Base-by-base conservation (phyloP, 2,113 vertebrate species). In the Hydropotes inermis region DNA sequence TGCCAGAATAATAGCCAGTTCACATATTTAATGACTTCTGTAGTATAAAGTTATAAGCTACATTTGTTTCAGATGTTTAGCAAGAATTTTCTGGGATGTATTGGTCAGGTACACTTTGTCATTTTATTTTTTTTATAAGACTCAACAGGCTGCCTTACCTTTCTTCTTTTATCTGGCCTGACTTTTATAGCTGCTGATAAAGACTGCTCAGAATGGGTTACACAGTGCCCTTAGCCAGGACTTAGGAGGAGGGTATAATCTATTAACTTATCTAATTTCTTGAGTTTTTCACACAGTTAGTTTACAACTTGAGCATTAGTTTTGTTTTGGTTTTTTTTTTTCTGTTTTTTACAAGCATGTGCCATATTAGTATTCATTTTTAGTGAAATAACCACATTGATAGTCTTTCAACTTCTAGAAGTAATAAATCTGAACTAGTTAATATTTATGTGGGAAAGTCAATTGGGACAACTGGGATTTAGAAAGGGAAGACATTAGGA, bases 221-320 rank as follows among this genome's bases (percentile, higher is more conserved):
- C 30, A 43, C 3, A 30, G 28, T 96, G 83, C 57, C 14, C 21
- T 86, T 5, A 74, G 47, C 54, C 16, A 28, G 43, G 55, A 87
- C 28, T 92, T 60, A 50, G 3, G 64, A 91, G 60, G 43, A 85
- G 45, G 81, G 55, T 61, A 70, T 87, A 76, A 97, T 61, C 54
- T 90, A 23, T 89, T 95, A 70, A 95, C 33, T 91, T 47, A 82
- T 93, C 25, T 94, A 60, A 79, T 92, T 70, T 89, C 45, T 94
- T 96, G 58, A 92, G 47, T 6, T 96, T 94, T 94, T 83, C 39
- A 64, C 61, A 84, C 28, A 79, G 36, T 60, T 91, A 82, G 36
- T 96, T 97, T 96, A 97, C 64, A 94, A 87, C 3, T 87, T 94
- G 47, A 96, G n/a, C 64, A 78, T 95, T 61, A 83, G 15, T 17